A percentile compares a stretch with the other conserved stretches of the same genome.
Conservation (phyloP, 2,888 invertebrate species). For the Leucoma salicis region DNA sequence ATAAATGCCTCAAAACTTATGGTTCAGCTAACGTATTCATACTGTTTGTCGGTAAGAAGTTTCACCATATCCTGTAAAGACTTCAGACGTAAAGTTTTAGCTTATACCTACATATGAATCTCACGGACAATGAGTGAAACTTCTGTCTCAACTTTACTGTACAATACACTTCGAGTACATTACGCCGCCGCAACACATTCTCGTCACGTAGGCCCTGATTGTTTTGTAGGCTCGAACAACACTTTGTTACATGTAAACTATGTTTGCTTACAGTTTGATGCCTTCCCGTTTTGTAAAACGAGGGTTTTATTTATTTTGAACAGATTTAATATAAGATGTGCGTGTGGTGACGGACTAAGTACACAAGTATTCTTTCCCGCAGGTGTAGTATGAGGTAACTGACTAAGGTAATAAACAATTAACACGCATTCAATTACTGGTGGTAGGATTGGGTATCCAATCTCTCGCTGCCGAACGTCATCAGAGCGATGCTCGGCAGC, state of each 20-base stretch:
- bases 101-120: not conserved
- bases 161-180: conserved; percentile 7
- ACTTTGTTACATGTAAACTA: conserved; percentile 41
- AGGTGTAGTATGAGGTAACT: too few species aligned
- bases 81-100: not conserved
- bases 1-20: too few species aligned
- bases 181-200: conserved; percentile 20
- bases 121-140: conserved; percentile 1
- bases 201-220: conserved; percentile 47
- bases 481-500: too few species aligned
- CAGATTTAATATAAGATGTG: conserved; percentile 3
- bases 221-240: conserved; percentile 51
- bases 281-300: conserved; percentile 5
- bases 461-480: too few species aligned
- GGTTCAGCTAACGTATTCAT: too few species aligned
- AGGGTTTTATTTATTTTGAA: conserved; percentile 13
- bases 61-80: too few species aligned
- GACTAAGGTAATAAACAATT: too few species aligned
- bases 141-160: conserved; percentile 3
- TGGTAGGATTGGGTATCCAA: too few species aligned
- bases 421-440: too few species aligned
- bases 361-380: too few species aligned
- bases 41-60: too few species aligned
- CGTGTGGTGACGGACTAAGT: too few species aligned
- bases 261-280: conserved; percentile 31